A percentile compares a stretch with the other conserved stretches of the same genome.
These are phyloP conservation scores for Catocala sponsa DNA, from an alignment of 2,888 invertebrate species.

Conservation along the genomic window DNA sequence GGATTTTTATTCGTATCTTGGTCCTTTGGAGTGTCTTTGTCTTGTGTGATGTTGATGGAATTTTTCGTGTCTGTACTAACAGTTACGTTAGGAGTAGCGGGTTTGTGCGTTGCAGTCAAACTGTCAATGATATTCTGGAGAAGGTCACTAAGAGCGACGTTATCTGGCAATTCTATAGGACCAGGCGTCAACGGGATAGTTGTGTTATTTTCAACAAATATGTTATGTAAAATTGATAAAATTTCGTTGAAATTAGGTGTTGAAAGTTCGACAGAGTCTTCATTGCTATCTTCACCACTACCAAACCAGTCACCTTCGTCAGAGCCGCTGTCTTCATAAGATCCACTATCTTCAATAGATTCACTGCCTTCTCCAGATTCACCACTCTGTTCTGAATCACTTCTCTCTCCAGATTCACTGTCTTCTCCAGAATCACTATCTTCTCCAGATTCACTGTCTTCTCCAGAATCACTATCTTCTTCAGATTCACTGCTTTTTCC, in stretches of 20 bases:
- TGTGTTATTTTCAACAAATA: constrained; percentile 30
- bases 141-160: constrained; percentile 10
- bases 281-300: background rate
- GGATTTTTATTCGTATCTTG: too few relatives aligned
- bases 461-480: background rate
- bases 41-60: too few relatives aligned
- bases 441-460: background rate
- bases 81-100: too few relatives aligned
- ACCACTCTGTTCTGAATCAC: background rate
- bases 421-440: background rate
- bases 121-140: constrained; percentile 20
- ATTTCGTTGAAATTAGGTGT: constrained; percentile 20
- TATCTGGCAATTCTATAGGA: constrained; percentile 5
- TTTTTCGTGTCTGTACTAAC: too few relatives aligned
- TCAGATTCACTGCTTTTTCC: background rate
- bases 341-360: background rate
- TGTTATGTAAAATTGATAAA: constrained; percentile 29
- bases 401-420: background rate
- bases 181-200: constrained; percentile 10
- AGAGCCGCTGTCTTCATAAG: background rate
- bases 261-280: background rate
- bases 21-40: too few relatives aligned
- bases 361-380: too few relatives aligned
- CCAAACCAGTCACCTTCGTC: background rate
- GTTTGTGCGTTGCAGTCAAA: too few relatives aligned